Evolutionary conservation across 2,113 vertebrate species (phyloP).

Genomic region (Cervus canadensis): DNA sequence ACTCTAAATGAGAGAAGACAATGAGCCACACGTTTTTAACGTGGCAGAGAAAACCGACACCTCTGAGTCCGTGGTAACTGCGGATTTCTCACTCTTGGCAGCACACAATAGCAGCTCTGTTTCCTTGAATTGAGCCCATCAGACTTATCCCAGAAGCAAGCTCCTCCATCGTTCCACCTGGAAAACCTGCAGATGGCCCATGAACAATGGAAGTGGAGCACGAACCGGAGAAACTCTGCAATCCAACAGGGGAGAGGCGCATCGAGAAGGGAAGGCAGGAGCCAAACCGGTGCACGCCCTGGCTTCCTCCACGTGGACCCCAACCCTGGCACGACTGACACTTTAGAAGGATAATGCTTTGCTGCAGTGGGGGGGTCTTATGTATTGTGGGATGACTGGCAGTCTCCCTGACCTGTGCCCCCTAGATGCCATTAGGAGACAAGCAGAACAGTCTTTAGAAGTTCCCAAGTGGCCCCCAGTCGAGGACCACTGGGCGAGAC

Average conservation of each 20-base stretch:
- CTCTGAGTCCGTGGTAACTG: conserved; percentile 47
- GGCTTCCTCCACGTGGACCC: not conserved
- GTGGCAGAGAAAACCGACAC: conserved; percentile 71
- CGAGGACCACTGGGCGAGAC: too few species aligned
- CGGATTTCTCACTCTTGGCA: conserved; percentile 33
- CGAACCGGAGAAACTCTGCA: not conserved
- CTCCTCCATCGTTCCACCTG: not conserved
- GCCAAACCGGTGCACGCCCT: fast-evolving
- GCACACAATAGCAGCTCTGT: conserved; percentile 57
- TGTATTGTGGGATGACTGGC: not conserved
- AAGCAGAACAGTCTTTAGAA: not conserved
- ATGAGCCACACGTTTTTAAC: not conserved
- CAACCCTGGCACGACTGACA: fast-evolving
- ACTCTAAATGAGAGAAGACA: not conserved
- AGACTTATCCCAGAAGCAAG: conserved; percentile 54
- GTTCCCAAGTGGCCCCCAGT: fast-evolving
- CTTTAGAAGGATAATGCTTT: not conserved
- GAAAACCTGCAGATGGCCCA: not conserved
- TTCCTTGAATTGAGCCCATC: conserved; percentile 28
- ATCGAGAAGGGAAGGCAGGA: not conserved
- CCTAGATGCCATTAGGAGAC: not conserved
- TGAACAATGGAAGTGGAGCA: not conserved
- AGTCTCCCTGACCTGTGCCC: not conserved
- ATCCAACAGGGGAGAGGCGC: not conserved
- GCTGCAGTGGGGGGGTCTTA: too few species aligned